Conservation (phyloP, 2,113 vertebrate species). For the Ariopsis seemanni region DNA sequence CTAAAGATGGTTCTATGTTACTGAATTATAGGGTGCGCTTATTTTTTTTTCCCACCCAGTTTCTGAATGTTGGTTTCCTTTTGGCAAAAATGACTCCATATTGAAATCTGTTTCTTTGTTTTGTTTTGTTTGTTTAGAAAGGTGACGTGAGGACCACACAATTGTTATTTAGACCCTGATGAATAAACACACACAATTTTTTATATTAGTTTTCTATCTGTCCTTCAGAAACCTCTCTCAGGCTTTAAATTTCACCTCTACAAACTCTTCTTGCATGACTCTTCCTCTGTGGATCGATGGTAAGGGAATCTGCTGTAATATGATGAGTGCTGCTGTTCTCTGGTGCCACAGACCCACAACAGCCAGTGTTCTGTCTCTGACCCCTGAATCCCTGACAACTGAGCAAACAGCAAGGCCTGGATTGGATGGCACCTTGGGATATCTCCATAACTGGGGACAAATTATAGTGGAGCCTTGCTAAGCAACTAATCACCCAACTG, state of each 20-base stretch:
- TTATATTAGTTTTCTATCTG: slow-evolving; percentile 40
- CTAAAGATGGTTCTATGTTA: no score
- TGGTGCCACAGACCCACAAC: slow-evolving; percentile 62
- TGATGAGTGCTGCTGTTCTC: slow-evolving; percentile 60
- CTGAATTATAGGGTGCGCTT: no score
- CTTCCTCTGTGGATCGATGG: slow-evolving; percentile 75
- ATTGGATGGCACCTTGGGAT: slow-evolving; percentile 14
- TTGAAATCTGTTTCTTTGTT: no score
- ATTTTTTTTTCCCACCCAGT: no score
- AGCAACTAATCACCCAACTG: slow-evolving; percentile 29
- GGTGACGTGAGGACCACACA: no score
- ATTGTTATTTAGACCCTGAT: no score
- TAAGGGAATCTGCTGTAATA: slow-evolving; percentile 71
- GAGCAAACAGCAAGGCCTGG: slow-evolving; percentile 35
- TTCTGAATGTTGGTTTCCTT: no score
- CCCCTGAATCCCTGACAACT: slow-evolving; percentile 48
- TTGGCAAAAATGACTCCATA: no score
- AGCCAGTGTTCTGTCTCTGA: slow-evolving; percentile 58
- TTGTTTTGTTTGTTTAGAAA: no score
- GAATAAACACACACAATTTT: no score
- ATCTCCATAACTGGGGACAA: neutral
- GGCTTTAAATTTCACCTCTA: slow-evolving; percentile 74
- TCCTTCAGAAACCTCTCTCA: slow-evolving; percentile 70
- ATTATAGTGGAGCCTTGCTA: slow-evolving; percentile 23
- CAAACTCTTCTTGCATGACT: slow-evolving; percentile 69